phyloP scores from a whole-genome alignment of 2,113 vertebrate genomes.

The Ahaetulla prasina region DNA sequence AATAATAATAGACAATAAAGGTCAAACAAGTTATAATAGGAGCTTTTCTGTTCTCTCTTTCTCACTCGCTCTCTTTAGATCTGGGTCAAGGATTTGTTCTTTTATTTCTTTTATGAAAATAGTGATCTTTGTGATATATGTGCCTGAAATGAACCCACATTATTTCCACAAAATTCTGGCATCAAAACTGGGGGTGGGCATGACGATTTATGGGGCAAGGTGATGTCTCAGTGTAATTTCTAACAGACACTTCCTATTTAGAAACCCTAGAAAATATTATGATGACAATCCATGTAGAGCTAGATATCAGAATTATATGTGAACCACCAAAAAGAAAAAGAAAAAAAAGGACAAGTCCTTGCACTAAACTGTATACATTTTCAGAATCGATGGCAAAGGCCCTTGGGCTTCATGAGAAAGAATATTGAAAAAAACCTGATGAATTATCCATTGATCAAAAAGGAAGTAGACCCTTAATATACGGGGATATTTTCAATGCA shows the following conservation, averaged over 20 bases:
- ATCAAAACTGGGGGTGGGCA: not conserved
- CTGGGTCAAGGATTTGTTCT: not conserved
- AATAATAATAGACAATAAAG: not conserved
- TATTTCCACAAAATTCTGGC: not conserved
- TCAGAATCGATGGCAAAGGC: not conserved
- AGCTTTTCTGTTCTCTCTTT: not conserved
- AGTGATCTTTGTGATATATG: not conserved
- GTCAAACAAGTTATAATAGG: not conserved
- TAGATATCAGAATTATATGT: not conserved
- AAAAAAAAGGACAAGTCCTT: not conserved
- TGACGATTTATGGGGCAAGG: not conserved
- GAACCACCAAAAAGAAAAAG: too few species aligned
- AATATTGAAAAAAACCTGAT: not conserved
- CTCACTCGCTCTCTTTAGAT: not conserved
- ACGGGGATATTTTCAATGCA: not conserved
- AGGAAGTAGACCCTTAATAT: fast-evolving
- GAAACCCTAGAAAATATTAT: not conserved
- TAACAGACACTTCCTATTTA: not conserved
- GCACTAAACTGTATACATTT: not conserved
- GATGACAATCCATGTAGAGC: not conserved
- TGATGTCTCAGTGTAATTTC: not conserved
- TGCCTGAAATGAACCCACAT: not conserved
- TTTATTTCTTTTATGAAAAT: not conserved
- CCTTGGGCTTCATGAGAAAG: not conserved
- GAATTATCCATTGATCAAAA: not conserved